A percentile compares a stretch with the other conserved stretches of the same genome.
phyloP scores from a whole-genome alignment of 1,140 invertebrate species.

The Nasonia longicornis region DNA sequence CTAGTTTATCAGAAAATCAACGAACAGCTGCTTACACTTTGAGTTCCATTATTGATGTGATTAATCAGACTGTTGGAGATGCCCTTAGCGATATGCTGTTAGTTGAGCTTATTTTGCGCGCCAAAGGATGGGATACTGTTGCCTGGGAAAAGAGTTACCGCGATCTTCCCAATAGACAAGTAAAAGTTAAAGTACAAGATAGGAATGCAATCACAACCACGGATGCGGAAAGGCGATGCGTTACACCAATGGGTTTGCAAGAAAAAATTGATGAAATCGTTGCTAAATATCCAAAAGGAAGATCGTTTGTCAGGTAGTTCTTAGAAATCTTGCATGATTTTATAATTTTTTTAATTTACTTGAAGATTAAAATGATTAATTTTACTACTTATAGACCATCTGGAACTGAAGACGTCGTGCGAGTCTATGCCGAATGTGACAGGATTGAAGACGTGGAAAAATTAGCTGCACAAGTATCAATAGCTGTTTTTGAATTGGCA shows the following conservation, averaged over 20 bases:
- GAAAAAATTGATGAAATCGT: conserved; percentile 82
- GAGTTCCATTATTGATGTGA: conserved; percentile 81
- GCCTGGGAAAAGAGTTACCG: conserved; percentile 86
- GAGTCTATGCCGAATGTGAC: conserved; percentile 95
- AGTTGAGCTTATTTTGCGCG: conserved; percentile 90
- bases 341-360: background rate
- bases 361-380: conserved; percentile 1
- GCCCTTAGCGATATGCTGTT: conserved; percentile 95
- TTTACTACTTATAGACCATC: conserved; percentile 78
- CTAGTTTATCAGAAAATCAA: conserved; percentile 61
- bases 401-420: conserved; percentile 96
- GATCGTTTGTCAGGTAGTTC: conserved; percentile 86
- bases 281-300: conserved; percentile 76
- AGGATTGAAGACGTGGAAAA: conserved; percentile 79
- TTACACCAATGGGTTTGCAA: conserved; percentile 86
- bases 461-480: conserved; percentile 81
- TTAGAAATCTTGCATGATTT: background rate
- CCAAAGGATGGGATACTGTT: conserved; percentile 80
- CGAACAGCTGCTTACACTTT: conserved; percentile 74
- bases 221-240: conserved; percentile 86
- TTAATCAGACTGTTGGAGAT: conserved; percentile 97
- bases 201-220: conserved; percentile 85
- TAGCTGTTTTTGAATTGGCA: conserved; percentile 81
- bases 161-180: conserved; percentile 89
- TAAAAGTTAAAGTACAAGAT: conserved; percentile 91